These are phyloP conservation scores for Lacerta bilineata DNA, from an alignment of 2,797 vertebrate species.

Conservation along the genomic window DNA sequence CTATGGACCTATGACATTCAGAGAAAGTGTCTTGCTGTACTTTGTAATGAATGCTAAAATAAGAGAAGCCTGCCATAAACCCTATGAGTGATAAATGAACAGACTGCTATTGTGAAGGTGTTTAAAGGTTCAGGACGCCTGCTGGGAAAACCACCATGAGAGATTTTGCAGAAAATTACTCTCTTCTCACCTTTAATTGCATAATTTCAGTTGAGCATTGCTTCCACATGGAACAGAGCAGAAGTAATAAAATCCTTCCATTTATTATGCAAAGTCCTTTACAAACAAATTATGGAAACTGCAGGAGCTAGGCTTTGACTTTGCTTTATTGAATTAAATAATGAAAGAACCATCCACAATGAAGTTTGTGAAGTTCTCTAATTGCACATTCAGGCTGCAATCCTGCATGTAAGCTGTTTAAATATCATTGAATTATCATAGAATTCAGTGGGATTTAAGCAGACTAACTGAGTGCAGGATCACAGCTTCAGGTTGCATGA, in stretches of 20 bases:
- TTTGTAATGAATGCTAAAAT: conserved; percentile 64
- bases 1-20: conserved; percentile 54
- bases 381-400: not conserved
- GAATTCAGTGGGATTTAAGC: not conserved
- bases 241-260: conserved; percentile 69
- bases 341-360: conserved; percentile 21
- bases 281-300: conserved; percentile 62
- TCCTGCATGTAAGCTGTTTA: not conserved
- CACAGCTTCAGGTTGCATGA: conserved; percentile 19
- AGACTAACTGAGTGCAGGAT: conserved; percentile 2
- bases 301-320: conserved; percentile 35
- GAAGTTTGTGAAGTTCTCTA: conserved; percentile 45
- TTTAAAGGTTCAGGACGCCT: conserved; percentile 72
- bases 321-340: conserved; percentile 64
- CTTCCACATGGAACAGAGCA: conserved; percentile 52
- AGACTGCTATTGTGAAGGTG: conserved; percentile 57
- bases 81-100: conserved; percentile 54
- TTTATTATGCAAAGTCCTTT: conserved; percentile 72
- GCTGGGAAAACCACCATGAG: conserved; percentile 64
- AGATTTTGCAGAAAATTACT: conserved; percentile 71
- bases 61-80: conserved; percentile 55
- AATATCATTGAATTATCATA: conserved; percentile 19
- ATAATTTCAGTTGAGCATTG: conserved; percentile 72
- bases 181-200: conserved; percentile 75
- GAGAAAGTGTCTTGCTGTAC: conserved; percentile 52